Percentiles rank a stretch among this genome's conserved stretches.
These are phyloP conservation scores for Pempheris klunzingeri DNA, from an alignment of 2,797 vertebrate species.

Conservation along the genomic window DNA sequence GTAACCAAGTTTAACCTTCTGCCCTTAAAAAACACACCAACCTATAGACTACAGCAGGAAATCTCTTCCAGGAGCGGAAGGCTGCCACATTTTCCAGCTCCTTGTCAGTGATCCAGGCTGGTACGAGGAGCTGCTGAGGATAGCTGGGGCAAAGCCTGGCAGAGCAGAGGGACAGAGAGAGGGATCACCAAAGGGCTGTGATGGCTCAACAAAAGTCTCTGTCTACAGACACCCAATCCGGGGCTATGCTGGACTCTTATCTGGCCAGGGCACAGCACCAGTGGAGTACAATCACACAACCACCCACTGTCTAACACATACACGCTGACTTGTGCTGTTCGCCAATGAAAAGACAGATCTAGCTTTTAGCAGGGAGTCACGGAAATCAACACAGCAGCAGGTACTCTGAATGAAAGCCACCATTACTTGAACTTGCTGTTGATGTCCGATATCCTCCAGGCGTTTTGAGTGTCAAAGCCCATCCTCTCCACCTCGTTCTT, in stretches of 20 bases:
- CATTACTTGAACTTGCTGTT: conserved; percentile 97
- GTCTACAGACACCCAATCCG: conserved; percentile 75
- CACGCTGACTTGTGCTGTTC: conserved; percentile 28
- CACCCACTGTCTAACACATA: conserved; percentile 50
- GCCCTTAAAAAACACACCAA: conserved; percentile 77
- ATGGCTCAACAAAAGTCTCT: conserved; percentile 64
- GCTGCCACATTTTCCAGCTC: conserved; percentile 96
- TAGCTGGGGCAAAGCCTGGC: conserved; percentile 96
- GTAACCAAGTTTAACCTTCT: conserved; percentile 24
- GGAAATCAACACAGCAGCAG: conserved; percentile 35
- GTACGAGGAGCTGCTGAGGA: conserved; percentile 96
- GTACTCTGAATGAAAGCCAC: conserved; percentile 34
- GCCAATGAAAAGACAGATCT: conserved; percentile 40
- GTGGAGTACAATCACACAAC: conserved; percentile 66
- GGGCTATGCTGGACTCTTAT: conserved; percentile 55
- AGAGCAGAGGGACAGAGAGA: conserved; percentile 19
- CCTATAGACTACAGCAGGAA: conserved; percentile 97
- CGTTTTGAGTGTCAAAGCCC: conserved; percentile 98
- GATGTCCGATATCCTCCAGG: conserved; percentile 98
- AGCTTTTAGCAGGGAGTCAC: conserved; percentile 13
- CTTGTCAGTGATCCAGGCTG: conserved; percentile 98
- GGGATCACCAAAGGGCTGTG: conserved; percentile 20
- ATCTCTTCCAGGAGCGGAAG: conserved; percentile 98
- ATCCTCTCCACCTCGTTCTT: conserved; percentile 98
- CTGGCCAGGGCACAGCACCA: conserved; percentile 47